Evolutionary conservation across 2,797 vertebrate genomes (phyloP).

Genomic region (Simalia tracyae): DNA sequence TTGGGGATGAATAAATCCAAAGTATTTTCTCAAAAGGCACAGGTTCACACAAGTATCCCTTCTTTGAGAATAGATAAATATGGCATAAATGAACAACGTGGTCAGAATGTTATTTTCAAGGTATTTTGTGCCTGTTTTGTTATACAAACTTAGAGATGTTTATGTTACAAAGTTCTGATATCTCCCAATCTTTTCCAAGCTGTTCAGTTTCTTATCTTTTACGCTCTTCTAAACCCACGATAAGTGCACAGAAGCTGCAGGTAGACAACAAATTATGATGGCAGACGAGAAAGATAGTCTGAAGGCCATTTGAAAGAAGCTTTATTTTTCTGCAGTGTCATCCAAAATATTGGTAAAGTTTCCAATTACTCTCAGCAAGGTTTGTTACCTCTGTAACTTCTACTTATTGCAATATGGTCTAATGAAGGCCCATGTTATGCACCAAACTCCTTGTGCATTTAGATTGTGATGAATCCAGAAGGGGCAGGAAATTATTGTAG

Average conservation of each 20-base stretch:
- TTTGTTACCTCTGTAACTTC: neutral
- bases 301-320: neutral
- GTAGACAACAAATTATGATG: neutral
- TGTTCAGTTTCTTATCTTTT: constrained; percentile 16
- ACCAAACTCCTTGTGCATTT: neutral
- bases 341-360: neutral
- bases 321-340: neutral
- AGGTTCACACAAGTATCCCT: neutral
- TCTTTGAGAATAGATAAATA: neutral
- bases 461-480: neutral
- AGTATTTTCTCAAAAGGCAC: neutral
- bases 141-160: neutral
- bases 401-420: neutral
- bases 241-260: constrained; percentile 3
- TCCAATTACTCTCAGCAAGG: neutral
- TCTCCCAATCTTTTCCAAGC: neutral
- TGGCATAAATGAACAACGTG: neutral
- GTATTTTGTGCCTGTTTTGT: neutral
- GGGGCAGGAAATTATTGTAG: neutral
- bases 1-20: neutral
- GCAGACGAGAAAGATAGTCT: too few species aligned
- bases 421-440: neutral
- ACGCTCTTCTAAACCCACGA: neutral
- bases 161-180: neutral
- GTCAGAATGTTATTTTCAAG: neutral